Percentiles rank a stretch among this genome's conserved stretches.
These are phyloP conservation scores for Phodopus roborovskii DNA, from an alignment of 2,113 vertebrate species.

Conservation along the genomic window DNA sequence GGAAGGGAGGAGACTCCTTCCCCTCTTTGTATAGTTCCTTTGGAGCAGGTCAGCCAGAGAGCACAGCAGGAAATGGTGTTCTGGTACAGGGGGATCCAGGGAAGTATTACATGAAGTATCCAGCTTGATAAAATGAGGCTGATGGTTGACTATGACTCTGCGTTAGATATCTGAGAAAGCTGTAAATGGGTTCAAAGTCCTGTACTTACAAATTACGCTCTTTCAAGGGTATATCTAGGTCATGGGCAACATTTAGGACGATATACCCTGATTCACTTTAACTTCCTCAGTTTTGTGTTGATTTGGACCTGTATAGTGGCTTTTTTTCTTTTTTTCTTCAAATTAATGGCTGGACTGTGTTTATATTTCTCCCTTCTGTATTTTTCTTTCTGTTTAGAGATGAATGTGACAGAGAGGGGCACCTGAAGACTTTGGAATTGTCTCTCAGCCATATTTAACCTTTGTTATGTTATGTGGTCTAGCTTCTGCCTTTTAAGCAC, in stretches of 20 bases:
- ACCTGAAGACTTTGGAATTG: not conserved
- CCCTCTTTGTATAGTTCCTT: not conserved
- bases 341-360: conserved; percentile 13
- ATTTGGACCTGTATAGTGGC: not conserved
- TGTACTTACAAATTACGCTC: conserved; percentile 1
- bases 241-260: conserved; percentile 10
- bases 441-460: not conserved
- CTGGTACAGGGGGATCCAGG: not conserved
- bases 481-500: not conserved
- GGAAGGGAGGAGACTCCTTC: not conserved
- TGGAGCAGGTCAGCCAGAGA: not conserved
- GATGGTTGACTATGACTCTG: not conserved
- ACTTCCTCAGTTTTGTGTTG: conserved; percentile 34
- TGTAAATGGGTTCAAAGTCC: not conserved
- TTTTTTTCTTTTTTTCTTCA: conserved; percentile 46
- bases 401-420: not conserved
- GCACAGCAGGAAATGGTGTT: not conserved
- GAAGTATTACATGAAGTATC: not conserved
- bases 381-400: not conserved
- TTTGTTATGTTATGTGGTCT: not conserved
- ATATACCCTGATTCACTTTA: not conserved
- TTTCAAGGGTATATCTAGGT: conserved; percentile 21
- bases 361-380: not conserved
- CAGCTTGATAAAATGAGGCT: conserved; percentile 13
- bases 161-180: conserved; percentile 28